phyloP scores from a whole-genome alignment of 23 tunicate genomes.

The Styela clava region DNA sequence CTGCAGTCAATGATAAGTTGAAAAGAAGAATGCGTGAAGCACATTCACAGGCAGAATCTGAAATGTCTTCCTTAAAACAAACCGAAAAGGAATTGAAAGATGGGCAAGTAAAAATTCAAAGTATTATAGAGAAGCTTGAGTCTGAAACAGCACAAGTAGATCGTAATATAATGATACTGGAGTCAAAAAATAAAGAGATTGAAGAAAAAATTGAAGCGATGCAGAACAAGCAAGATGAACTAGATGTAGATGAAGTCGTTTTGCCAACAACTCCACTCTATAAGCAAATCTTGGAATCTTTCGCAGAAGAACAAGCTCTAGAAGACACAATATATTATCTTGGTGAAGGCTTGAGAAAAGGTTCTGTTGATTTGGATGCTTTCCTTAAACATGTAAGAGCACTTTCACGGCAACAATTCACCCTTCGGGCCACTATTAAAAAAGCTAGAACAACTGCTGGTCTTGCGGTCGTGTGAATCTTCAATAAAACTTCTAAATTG shows the following conservation, averaged over 20 bases:
- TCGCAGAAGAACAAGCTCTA: constrained; percentile 88
- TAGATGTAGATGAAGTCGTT: constrained; percentile 83
- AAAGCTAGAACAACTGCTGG: constrained; percentile 82
- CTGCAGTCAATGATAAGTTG: constrained; percentile 81
- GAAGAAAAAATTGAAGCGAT: constrained; percentile 40
- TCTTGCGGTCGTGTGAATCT: constrained; percentile 42
- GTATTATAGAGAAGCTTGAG: constrained; percentile 46
- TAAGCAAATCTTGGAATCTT: constrained; percentile 72
- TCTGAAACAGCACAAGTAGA: constrained; percentile 63
- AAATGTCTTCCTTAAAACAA: constrained; percentile 45
- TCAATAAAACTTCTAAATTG: too few relatives aligned
- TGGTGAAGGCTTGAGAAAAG: constrained; percentile 70
- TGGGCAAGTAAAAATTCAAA: constrained; percentile 56
- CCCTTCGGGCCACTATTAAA: constrained; percentile 62
- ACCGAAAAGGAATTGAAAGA: constrained; percentile 59
- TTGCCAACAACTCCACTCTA: constrained; percentile 89
- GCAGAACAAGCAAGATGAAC: constrained; percentile 60
- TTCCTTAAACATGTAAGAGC: constrained; percentile 88
- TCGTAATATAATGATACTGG: constrained; percentile 32
- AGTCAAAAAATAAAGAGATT: constrained; percentile 61
- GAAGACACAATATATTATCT: constrained; percentile 95
- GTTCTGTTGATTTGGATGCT: constrained; percentile 67
- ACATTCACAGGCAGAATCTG: constrained; percentile 51
- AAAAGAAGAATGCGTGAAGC: constrained; percentile 71
- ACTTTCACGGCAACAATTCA: constrained; percentile 84